phyloP scores from a whole-genome alignment of 2,797 vertebrate genomes.

The Pantherophis vulpinus region DNA sequence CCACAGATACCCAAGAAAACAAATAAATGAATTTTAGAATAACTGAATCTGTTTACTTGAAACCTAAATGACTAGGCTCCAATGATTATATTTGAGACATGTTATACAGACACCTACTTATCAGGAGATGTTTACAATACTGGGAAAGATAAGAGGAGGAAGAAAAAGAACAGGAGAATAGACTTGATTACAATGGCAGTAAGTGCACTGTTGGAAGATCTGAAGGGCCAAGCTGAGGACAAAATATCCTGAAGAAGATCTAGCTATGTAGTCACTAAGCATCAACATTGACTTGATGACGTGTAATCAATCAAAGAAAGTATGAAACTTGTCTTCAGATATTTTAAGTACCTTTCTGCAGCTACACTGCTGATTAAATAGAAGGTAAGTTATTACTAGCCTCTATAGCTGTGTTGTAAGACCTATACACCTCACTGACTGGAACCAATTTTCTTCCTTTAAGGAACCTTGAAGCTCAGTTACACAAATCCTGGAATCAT shows the following conservation, averaged over 20 bases:
- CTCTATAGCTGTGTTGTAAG: constrained; percentile 25
- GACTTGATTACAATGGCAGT: not conserved
- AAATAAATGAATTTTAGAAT: not conserved
- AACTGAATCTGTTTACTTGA: not conserved
- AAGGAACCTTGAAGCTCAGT: constrained; percentile 59
- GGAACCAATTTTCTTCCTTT: constrained; percentile 17
- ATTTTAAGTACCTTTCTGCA: constrained; percentile 1
- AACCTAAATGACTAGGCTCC: not conserved
- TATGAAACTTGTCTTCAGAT: not conserved
- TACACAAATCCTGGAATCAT: constrained; percentile 32
- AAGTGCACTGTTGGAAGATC: not conserved
- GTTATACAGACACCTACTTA: not conserved
- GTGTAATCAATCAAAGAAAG: not conserved
- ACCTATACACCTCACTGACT: constrained; percentile 23
- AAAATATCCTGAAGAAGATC: not conserved
- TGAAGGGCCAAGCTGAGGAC: not conserved
- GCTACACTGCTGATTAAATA: not conserved
- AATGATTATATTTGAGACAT: not conserved
- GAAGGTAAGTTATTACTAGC: constrained; percentile 11
- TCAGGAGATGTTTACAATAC: not conserved
- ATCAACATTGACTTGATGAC: not conserved
- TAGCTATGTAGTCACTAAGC: not conserved
- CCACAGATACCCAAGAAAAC: not conserved
- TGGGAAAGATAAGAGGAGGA: not conserved
- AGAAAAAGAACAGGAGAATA: not conserved